Evolutionary conservation across 1,140 invertebrate species (phyloP).

Genomic region (Harpegnathos saltator): DNA sequence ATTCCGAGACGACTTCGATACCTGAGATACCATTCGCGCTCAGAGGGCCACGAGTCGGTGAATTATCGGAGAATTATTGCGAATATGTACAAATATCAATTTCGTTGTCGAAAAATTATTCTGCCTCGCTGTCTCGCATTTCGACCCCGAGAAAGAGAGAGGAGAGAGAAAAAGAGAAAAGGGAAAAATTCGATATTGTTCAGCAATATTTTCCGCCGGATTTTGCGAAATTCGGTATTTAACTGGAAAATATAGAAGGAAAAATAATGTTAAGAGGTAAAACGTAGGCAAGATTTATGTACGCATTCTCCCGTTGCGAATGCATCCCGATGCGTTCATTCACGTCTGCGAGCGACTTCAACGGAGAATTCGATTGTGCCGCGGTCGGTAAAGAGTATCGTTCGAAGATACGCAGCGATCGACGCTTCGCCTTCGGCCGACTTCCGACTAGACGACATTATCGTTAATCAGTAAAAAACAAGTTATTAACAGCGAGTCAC

Average conservation of each 20-base stretch:
- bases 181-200: no score
- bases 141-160: no score
- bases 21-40: not conserved
- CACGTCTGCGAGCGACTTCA: not conserved
- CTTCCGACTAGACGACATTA: not conserved
- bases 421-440: not conserved
- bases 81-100: no score
- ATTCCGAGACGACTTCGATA: not conserved
- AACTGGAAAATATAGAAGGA: no score
- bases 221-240: no score
- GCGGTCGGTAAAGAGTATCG: constrained; percentile 47
- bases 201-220: no score
- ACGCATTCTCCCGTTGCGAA: not conserved
- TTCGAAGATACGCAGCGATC: constrained; percentile 25
- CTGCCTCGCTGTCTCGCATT: no score
- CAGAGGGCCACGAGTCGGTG: not conserved
- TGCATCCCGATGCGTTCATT: not conserved
- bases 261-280: no score
- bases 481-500: constrained; percentile 35
- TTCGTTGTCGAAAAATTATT: no score
- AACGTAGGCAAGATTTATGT: not conserved
- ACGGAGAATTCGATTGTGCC: constrained; percentile 9
- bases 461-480: constrained; percentile 24
- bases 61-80: not conserved
- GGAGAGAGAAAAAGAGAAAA: no score